Base-by-base conservation (phyloP, 2,888 invertebrate genomes). In the Cremastobaeus sp. region DNA sequence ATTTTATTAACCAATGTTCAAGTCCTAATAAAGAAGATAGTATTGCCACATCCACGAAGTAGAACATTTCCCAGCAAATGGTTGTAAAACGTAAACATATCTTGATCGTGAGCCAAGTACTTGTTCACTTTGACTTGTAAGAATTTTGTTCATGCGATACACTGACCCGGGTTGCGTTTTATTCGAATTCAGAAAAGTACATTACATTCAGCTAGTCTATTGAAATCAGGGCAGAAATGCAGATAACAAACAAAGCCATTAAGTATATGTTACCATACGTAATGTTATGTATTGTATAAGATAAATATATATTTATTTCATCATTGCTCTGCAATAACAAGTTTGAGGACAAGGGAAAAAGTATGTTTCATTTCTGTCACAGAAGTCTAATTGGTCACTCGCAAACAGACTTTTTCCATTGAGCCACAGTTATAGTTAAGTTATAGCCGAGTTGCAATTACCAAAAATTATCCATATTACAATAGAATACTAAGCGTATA, bases 171-270 rank as follows among this genome's bases (percentile, higher is more conserved):
- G n/a, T n/a, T n/a, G n/a, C n/a, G n/a, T 18, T 30, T 60, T 60
- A 32, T 39, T 45, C 30, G 28, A 69, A 66, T 48, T 25, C 8
- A 3, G 21, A 21, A 28, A 47, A 9, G 28, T 34, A 30, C 30
- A 12, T 54, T 41, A 41, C 18, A 57, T 73, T 54, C 35, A 66
- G 9, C 72, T 73, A 73, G 72, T 73, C 72, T 73, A 55, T 32
- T 18, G 14, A 66, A 60, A 73, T 73, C 72, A 73, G 72, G 72
- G 66, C 72, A 66, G 21, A 18, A 72, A 60, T 15, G 48, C 57
- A 32, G 41, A 47, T 35, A 55, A 48, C 34, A 54, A 54, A 65
- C 50, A 35, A 72, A 72, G 59, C 71, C 71, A 65, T 65, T 72
- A n/a, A n/a, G 59, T 47, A 47, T 72, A 66, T 72, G 55, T 72